A percentile compares a stretch with the other conserved stretches of the same genome.
Conservation (phyloP, 2,113 vertebrate species). For the Mugil cephalus region DNA sequence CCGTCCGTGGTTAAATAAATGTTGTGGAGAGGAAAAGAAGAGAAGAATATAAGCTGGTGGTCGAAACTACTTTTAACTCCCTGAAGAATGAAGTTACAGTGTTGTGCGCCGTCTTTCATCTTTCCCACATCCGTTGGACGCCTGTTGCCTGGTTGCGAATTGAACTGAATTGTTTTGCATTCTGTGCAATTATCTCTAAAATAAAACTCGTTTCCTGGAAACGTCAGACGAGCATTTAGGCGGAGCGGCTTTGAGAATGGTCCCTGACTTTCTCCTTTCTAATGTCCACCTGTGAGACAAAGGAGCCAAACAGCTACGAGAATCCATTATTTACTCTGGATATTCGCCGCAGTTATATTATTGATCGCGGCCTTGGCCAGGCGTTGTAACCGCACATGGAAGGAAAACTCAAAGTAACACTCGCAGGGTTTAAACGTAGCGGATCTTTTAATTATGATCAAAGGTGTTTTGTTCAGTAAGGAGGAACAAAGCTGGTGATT, state of each 20-base stretch:
- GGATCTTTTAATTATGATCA: conserved; percentile 57
- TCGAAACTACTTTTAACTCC: background rate
- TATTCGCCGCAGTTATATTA: conserved; percentile 23
- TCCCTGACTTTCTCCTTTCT: background rate
- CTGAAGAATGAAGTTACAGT: background rate
- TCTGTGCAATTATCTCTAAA: conserved; percentile 3
- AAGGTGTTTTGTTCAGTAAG: conserved; percentile 44
- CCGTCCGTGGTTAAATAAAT: too few species aligned
- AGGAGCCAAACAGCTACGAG: conserved; percentile 5
- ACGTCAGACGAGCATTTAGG: conserved; percentile 10
- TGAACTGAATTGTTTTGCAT: background rate
- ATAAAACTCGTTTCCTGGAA: background rate
- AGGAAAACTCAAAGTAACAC: background rate
- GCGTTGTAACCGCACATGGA: conserved; percentile 6
- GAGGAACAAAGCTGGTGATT: conserved; percentile 51
- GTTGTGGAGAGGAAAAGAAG: too few species aligned
- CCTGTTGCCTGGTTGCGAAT: background rate
- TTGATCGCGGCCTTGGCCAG: conserved; percentile 50
- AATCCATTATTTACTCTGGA: conserved; percentile 32
- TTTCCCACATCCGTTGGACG: background rate
- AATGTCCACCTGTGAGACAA: background rate
- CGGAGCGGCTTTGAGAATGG: background rate
- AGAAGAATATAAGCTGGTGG: background rate
- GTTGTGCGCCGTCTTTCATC: background rate
- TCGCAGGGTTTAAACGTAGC: conserved; percentile 15